Conservation (phyloP, 2,888 invertebrate species). For the Drosophila koepferae region DNA sequence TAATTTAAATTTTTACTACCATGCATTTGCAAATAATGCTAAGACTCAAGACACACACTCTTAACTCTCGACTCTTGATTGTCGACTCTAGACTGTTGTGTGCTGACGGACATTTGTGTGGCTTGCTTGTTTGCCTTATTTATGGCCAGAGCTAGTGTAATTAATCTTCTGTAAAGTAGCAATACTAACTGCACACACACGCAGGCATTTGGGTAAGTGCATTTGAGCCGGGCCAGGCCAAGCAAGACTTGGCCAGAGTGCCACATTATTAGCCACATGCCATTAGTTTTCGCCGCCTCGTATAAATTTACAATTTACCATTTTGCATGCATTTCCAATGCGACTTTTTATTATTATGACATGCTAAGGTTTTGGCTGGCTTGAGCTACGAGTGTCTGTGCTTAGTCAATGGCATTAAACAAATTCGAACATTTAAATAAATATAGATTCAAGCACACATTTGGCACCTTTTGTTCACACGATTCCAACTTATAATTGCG, state of each 20-base stretch:
- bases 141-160: constrained; percentile 68
- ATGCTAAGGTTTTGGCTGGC: constrained; percentile 39
- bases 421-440: constrained; percentile 17
- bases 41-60: neutral
- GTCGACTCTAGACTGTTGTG: constrained; percentile 14
- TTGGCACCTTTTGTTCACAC: neutral
- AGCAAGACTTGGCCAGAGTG: constrained; percentile 33
- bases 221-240: constrained; percentile 18
- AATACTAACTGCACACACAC: constrained; percentile 43
- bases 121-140: constrained; percentile 63
- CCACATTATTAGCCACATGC: constrained; percentile 61
- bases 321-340: constrained; percentile 67
- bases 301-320: constrained; percentile 62
- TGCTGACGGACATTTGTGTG: constrained; percentile 21
- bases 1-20: constrained; percentile 76
- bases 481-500: constrained; percentile 5
- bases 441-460: constrained; percentile 7
- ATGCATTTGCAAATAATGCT: constrained; percentile 72
- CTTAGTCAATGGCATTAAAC: constrained; percentile 28
- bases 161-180: constrained; percentile 73
- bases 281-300: constrained; percentile 62
- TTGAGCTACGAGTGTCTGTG: constrained; percentile 18
- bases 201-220: constrained; percentile 26
- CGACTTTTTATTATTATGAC: constrained; percentile 65
- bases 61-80: too few relatives aligned